Evolutionary conservation across 2,113 vertebrate genomes (phyloP).

Genomic region (Coreoperca whiteheadi): DNA sequence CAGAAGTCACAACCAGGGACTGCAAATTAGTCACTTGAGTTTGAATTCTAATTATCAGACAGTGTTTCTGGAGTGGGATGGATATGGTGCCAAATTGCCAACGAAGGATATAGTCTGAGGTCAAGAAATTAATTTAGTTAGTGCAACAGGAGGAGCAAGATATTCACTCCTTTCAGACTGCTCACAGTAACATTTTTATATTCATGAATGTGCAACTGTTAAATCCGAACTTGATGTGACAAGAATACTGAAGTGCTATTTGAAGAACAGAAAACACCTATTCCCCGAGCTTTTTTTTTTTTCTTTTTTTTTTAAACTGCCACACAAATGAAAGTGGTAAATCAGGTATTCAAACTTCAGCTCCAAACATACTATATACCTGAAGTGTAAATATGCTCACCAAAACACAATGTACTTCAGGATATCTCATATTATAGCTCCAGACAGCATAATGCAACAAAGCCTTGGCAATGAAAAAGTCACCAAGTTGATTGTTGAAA

Average conservation of each 20-base stretch:
- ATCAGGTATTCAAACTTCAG: slow-evolving; percentile 26
- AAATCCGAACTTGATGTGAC: slow-evolving; percentile 13
- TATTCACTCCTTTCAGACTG: slow-evolving; percentile 41
- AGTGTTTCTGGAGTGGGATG: slow-evolving; percentile 71
- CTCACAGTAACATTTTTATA: slow-evolving; percentile 18
- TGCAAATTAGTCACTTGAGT: slow-evolving; percentile 79
- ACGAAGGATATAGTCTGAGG: slow-evolving; percentile 75
- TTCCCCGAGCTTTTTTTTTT: neutral
- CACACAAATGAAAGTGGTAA: slow-evolving; percentile 37
- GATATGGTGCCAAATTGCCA: slow-evolving; percentile 79
- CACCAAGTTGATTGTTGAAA: neutral
- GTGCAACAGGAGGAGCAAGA: slow-evolving; percentile 53
- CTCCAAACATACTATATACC: neutral
- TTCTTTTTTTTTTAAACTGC: slow-evolving; percentile 4
- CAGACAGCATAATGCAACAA: neutral
- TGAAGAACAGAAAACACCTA: neutral
- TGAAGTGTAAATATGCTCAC: neutral
- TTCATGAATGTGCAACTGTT: slow-evolving; percentile 30
- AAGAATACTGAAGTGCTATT: slow-evolving; percentile 32
- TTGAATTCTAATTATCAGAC: slow-evolving; percentile 83
- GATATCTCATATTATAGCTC: neutral
- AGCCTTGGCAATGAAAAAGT: neutral
- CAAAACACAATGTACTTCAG: neutral
- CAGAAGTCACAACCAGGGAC: slow-evolving; percentile 67
- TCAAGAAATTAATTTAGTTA: slow-evolving; percentile 81